phyloP scores from a whole-genome alignment of 1,140 invertebrate genomes.

The Drosophila rhopaloa region DNA sequence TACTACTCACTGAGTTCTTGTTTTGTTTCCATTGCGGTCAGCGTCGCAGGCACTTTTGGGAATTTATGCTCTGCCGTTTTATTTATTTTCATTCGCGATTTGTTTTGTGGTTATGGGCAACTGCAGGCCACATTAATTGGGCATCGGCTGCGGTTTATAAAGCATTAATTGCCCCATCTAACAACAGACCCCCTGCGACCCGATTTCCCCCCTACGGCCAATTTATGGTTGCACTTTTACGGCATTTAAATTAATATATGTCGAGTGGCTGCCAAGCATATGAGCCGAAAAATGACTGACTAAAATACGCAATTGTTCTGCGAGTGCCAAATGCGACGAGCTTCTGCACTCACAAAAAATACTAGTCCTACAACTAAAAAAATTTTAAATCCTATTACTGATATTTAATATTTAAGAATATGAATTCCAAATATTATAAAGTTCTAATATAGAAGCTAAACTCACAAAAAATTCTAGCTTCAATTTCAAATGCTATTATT shows the following conservation, averaged over 20 bases:
- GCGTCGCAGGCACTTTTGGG: slow-evolving; percentile 53
- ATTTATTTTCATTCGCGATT: slow-evolving; percentile 45
- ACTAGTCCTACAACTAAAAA: neutral
- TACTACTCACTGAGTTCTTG: slow-evolving; percentile 2
- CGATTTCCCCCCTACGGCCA: neutral
- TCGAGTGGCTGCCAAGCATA: slow-evolving; percentile 18
- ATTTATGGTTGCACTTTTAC: slow-evolving; percentile 51
- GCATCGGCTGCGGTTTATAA: slow-evolving; percentile 58
- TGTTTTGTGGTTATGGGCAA: slow-evolving; percentile 46
- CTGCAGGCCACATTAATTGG: slow-evolving; percentile 67
- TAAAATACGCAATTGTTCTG: slow-evolving; percentile 50
- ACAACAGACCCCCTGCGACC: slow-evolving; percentile 14
- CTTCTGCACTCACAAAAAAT: neutral
- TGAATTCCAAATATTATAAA: too few species aligned
- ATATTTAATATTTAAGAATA: too few species aligned
- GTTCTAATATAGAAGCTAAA: neutral
- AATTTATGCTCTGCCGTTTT: slow-evolving; percentile 37
- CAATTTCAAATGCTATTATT: too few species aligned
- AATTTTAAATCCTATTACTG: too few species aligned
- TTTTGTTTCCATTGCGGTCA: slow-evolving; percentile 36
- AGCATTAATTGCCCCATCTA: slow-evolving; percentile 53
- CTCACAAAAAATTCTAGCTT: neutral
- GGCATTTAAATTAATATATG: slow-evolving; percentile 58
- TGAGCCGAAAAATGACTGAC: slow-evolving; percentile 26
- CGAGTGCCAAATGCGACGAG: slow-evolving; percentile 43